These are phyloP conservation scores for Montipora cactus DNA, from an alignment of 64 coral and sea anemone species.

Conservation along the genomic window DNA sequence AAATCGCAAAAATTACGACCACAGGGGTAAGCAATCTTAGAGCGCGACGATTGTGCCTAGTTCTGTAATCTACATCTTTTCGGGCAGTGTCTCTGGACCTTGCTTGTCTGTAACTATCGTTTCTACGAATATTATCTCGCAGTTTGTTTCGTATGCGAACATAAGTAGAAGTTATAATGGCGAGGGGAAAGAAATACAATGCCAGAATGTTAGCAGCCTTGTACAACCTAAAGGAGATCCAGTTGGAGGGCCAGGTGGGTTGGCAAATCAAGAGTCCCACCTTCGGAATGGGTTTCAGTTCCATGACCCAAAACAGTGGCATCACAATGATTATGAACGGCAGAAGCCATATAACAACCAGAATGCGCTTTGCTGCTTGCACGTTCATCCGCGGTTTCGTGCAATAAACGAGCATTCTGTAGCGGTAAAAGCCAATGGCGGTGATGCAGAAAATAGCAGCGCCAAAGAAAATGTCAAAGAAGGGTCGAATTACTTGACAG, in stretches of 20 bases:
- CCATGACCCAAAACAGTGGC: constrained; percentile 79
- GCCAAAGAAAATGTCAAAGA: constrained; percentile 72
- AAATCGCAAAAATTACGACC: constrained; percentile 69
- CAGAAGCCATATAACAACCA: constrained; percentile 77
- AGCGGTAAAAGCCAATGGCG: constrained; percentile 80
- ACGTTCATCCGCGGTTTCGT: constrained; percentile 66
- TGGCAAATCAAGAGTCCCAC: constrained; percentile 10
- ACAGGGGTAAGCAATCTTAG: constrained; percentile 66
- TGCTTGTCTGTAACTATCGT: constrained; percentile 33
- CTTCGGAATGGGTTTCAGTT: constrained; percentile 22
- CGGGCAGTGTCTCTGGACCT: background rate
- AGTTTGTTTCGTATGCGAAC: constrained; percentile 64
- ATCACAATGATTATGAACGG: constrained; percentile 65
- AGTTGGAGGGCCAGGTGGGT: constrained; percentile 28
- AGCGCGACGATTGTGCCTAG: constrained; percentile 67
- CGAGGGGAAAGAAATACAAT: constrained; percentile 67
- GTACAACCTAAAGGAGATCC: constrained; percentile 43
- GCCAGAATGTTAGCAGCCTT: background rate
- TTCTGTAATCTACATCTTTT: constrained; percentile 3
- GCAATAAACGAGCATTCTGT: constrained; percentile 80
- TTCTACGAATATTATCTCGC: constrained; percentile 32
- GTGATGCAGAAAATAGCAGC: constrained; percentile 70
- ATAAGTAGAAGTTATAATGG: constrained; percentile 65
- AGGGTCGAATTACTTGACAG: constrained; percentile 61
- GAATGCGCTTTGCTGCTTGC: constrained; percentile 51